Evolutionary conservation across 2,113 vertebrate species (phyloP).

Genomic region (Phocoena sinus): DNA sequence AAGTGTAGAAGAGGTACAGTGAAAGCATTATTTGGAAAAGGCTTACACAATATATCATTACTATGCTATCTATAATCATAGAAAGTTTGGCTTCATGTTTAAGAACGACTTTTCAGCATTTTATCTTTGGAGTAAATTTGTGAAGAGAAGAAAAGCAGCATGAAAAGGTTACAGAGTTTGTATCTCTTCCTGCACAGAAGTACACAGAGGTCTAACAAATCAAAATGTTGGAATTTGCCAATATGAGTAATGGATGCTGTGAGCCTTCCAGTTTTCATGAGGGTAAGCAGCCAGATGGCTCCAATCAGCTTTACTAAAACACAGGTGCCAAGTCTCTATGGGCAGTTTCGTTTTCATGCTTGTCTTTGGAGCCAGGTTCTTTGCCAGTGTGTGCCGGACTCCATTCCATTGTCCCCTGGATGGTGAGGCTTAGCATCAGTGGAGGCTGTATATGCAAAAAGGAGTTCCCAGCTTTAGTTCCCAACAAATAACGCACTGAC

Average conservation of each 20-base stretch:
- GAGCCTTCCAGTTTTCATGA: slow-evolving; percentile 19
- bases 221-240: slow-evolving; percentile 24
- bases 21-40: neutral
- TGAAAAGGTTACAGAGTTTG: neutral
- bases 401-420: neutral
- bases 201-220: neutral
- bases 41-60: neutral
- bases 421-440: neutral
- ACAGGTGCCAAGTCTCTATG: slow-evolving; percentile 33
- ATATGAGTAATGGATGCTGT: neutral
- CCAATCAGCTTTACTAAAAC: neutral
- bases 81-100: slow-evolving; percentile 6
- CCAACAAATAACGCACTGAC: neutral
- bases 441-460: neutral
- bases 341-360: slow-evolving; percentile 42
- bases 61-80: neutral
- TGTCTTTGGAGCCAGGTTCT: slow-evolving; percentile 38
- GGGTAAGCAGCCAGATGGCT: slow-evolving; percentile 53
- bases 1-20: neutral
- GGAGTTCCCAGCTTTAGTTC: neutral
- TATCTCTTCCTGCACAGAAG: neutral
- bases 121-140: slow-evolving; percentile 22
- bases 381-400: slow-evolving; percentile 4
- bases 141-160: neutral
- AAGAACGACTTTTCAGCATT: slow-evolving; percentile 10